Evolutionary conservation across 1,140 invertebrate genomes (phyloP).

Genomic region (Octopus bimaculoides): DNA sequence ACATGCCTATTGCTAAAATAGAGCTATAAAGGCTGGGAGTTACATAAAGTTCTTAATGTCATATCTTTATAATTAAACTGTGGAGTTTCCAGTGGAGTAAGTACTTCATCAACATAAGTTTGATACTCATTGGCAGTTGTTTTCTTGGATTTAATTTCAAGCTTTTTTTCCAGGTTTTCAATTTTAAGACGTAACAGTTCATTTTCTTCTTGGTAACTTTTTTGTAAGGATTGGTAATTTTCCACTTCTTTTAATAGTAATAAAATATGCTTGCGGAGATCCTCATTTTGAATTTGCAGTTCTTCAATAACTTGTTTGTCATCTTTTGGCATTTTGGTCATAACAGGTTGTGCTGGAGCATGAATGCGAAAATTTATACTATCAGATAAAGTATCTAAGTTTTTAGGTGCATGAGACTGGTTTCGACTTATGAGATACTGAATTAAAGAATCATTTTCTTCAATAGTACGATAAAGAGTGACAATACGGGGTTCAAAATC

Average conservation of each 20-base stretch:
- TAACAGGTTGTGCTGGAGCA: slow-evolving; percentile 16
- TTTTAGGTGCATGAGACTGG: slow-evolving; percentile 14
- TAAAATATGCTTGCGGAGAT: slow-evolving; percentile 29
- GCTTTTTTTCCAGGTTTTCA: background rate
- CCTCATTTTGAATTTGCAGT: slow-evolving; percentile 28
- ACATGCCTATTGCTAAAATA: too few species aligned
- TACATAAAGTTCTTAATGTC: too few species aligned
- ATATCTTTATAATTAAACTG: background rate
- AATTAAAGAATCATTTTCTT: slow-evolving; percentile 35
- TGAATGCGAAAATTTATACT: slow-evolving; percentile 11
- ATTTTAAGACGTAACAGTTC: background rate
- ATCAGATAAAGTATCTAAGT: background rate
- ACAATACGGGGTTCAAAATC: slow-evolving; percentile 17
- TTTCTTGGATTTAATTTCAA: background rate
- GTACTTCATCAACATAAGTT: background rate
- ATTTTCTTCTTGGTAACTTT: slow-evolving; percentile 11
- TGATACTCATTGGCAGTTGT: background rate
- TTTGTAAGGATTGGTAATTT: slow-evolving; percentile 21
- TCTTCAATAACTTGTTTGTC: slow-evolving; percentile 33
- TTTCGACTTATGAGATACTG: slow-evolving; percentile 23
- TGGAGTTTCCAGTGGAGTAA: background rate
- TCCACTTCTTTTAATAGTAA: slow-evolving; percentile 32
- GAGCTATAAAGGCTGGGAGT: too few species aligned
- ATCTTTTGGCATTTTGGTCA: slow-evolving; percentile 21
- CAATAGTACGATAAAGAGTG: slow-evolving; percentile 27